Evolutionary conservation across 2,888 invertebrate genomes (phyloP).

Genomic region (Mythimna pallens): DNA sequence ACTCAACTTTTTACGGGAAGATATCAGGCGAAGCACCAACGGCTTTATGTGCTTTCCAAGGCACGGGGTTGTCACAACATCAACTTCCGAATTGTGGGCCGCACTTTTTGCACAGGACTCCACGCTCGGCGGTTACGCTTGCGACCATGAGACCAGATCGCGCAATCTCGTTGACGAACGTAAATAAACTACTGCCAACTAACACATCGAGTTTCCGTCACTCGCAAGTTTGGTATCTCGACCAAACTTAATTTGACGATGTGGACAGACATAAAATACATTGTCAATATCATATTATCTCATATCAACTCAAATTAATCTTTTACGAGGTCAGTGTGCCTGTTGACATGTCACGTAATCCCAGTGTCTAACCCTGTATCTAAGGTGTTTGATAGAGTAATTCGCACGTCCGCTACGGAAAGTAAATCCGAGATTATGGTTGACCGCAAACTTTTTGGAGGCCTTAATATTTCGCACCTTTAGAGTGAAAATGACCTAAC

Average conservation of each 20-base stretch:
- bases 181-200: constrained; percentile 12
- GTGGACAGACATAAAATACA: constrained; percentile 47
- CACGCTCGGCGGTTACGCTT: too few relatives aligned
- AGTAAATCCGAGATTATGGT: constrained; percentile 8
- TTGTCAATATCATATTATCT: constrained; percentile 42
- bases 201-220: constrained; percentile 12
- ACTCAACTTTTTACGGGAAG: too few relatives aligned
- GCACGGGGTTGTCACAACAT: too few relatives aligned
- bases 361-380: constrained; percentile 6
- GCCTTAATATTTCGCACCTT: background rate
- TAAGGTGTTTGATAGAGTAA: constrained; percentile 13
- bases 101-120: too few relatives aligned
- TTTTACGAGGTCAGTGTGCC: constrained; percentile 49
- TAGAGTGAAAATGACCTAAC: too few relatives aligned
- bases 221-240: constrained; percentile 21
- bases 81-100: too few relatives aligned
- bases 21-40: too few relatives aligned
- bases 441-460: constrained; percentile 4
- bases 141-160: too few relatives aligned
- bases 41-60: too few relatives aligned
- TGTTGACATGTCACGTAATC: background rate
- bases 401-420: background rate
- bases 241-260: constrained; percentile 35
- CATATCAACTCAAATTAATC: constrained; percentile 41
- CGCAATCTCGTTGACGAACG: background rate